Conservation (phyloP, 2,797 vertebrate genomes). For the Melanotaenia maccullochi region DNA sequence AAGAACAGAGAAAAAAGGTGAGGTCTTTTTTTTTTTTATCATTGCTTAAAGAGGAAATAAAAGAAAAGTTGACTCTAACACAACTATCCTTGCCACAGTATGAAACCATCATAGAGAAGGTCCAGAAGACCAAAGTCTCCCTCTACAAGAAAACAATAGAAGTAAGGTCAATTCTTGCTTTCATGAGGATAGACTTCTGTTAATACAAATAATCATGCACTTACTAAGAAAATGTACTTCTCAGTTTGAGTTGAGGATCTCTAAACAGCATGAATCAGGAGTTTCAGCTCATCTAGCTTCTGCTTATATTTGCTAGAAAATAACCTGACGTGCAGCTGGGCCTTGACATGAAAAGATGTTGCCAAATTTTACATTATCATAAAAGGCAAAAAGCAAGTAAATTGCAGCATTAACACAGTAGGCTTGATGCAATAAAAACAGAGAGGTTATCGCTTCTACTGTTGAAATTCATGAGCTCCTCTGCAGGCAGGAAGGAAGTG, state of each 20-base stretch:
- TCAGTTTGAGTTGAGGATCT: neutral
- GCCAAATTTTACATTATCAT: neutral
- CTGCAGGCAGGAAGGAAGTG: conserved; percentile 48
- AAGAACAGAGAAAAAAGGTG: conserved; percentile 95
- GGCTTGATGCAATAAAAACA: neutral
- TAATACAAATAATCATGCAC: neutral
- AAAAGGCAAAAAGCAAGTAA: conserved; percentile 5
- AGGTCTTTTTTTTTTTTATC: fast-evolving
- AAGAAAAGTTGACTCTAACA: neutral
- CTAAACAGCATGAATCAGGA: neutral
- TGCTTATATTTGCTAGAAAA: neutral
- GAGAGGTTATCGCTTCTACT: neutral
- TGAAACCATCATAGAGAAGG: conserved; percentile 89
- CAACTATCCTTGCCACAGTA: conserved; percentile 78
- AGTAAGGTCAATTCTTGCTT: conserved; percentile 76
- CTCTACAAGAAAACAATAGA: conserved; percentile 93
- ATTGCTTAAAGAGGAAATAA: conserved; percentile 20
- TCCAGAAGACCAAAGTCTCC: conserved; percentile 92
- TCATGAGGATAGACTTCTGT: neutral
- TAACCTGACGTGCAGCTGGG: neutral
- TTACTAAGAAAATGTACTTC: neutral
- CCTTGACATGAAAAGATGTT: neutral
- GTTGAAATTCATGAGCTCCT: neutral
- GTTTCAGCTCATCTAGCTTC: neutral
- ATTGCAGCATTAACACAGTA: neutral